A percentile compares a stretch with the other conserved stretches of the same genome.
Evolutionary conservation across 1,140 invertebrate genomes (phyloP).

Genomic region (Drosophila prosaltans): DNA sequence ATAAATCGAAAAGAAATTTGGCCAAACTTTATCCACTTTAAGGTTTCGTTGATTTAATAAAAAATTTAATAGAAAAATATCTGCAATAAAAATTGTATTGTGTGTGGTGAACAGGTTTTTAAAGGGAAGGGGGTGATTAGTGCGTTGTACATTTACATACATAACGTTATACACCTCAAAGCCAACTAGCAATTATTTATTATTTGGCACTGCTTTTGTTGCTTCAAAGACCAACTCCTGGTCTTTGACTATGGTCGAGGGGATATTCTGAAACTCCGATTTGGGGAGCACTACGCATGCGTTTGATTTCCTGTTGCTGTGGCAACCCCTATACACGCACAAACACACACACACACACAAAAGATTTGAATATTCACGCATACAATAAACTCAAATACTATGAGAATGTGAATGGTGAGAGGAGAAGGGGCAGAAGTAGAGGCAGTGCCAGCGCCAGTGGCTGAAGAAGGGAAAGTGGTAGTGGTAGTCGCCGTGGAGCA

Average conservation of each 20-base stretch:
- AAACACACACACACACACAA: slow-evolving; percentile 33
- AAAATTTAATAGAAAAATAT: slow-evolving; percentile 8
- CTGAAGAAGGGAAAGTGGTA: slow-evolving; percentile 12
- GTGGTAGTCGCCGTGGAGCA: background rate
- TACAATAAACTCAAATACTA: slow-evolving; percentile 73
- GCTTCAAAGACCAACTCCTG: slow-evolving; percentile 35
- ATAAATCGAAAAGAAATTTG: slow-evolving; percentile 59
- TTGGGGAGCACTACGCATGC: slow-evolving; percentile 63
- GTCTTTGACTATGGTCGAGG: slow-evolving; percentile 24
- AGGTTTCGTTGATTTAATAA: slow-evolving; percentile 26
- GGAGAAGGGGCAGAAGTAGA: background rate
- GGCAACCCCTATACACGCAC: slow-evolving; percentile 68
- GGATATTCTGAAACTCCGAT: slow-evolving; percentile 23
- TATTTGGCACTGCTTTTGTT: slow-evolving; percentile 80
- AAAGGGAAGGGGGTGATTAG: background rate
- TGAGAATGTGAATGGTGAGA: slow-evolving; percentile 28
- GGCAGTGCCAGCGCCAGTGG: slow-evolving; percentile 14
- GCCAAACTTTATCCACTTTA: background rate
- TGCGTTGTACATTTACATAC: background rate
- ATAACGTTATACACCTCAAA: slow-evolving; percentile 64
- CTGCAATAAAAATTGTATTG: background rate
- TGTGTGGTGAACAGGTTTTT: background rate
- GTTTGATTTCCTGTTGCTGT: slow-evolving; percentile 79
- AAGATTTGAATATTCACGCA: slow-evolving; percentile 78
- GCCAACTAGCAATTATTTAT: slow-evolving; percentile 80